A percentile compares a stretch with the other conserved stretches of the same genome.
These are phyloP conservation scores for Plecotus auritus DNA, from an alignment of 2,113 vertebrate genomes.

Conservation along the genomic window DNA sequence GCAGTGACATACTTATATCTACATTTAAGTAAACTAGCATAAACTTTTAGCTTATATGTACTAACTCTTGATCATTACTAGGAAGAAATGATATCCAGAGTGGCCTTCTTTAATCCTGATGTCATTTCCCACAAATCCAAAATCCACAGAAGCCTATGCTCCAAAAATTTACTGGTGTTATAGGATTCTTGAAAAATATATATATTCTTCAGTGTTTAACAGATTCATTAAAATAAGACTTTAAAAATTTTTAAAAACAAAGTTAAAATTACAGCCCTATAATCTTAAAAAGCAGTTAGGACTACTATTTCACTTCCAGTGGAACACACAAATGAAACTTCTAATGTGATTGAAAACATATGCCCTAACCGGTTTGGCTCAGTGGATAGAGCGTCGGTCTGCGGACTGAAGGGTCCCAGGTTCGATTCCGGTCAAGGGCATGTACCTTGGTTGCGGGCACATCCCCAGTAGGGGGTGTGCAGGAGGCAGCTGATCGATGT, in stretches of 20 bases:
- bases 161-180: background rate
- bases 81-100: background rate
- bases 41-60: background rate
- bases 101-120: background rate
- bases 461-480: no score
- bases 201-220: background rate
- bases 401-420: no score
- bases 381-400: no score
- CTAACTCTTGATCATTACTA: background rate
- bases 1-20: background rate
- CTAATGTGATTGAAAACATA: background rate
- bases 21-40: background rate
- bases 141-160: background rate
- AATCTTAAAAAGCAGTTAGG: background rate
- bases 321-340: background rate
- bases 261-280: background rate
- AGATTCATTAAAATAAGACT: background rate
- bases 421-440: no score
- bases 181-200: background rate
- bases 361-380: no score
- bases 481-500: no score
- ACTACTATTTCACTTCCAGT: background rate
- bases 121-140: background rate
- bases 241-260: background rate
- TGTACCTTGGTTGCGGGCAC: no score